Conservation (phyloP, 1,140 invertebrate genomes). For the Spodoptera frugiperda region DNA sequence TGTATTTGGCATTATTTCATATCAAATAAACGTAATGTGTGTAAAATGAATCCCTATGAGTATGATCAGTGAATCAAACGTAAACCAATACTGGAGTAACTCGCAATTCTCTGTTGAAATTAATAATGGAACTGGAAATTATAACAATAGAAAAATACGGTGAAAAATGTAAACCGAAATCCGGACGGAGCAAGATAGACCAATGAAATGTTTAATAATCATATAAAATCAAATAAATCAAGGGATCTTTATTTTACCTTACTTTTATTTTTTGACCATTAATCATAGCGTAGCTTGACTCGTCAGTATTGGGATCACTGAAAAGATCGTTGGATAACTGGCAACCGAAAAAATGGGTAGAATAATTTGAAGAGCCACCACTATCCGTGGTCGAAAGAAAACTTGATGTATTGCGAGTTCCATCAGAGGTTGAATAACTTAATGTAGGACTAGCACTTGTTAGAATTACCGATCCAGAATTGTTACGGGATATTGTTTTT, state of each 20-base stretch:
- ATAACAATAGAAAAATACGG: too few relatives aligned
- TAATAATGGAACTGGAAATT: neutral
- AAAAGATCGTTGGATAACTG: slow-evolving; percentile 12
- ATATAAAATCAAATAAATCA: too few relatives aligned
- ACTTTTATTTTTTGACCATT: neutral
- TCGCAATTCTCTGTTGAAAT: too few relatives aligned
- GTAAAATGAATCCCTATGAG: too few relatives aligned
- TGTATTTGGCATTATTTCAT: too few relatives aligned
- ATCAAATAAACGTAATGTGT: too few relatives aligned
- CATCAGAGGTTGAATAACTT: slow-evolving; percentile 44
- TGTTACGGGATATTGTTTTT: neutral
- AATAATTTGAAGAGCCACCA: slow-evolving; percentile 36
- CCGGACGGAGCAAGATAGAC: too few relatives aligned
- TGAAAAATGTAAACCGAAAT: too few relatives aligned
- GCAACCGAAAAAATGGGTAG: slow-evolving; percentile 44
- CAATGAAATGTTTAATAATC: too few relatives aligned
- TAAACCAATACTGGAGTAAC: too few relatives aligned
- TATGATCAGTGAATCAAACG: too few relatives aligned
- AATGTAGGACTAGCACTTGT: slow-evolving; percentile 57
- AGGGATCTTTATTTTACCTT: neutral
- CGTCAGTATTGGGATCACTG: slow-evolving; percentile 6
- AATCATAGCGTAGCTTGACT: too few relatives aligned
- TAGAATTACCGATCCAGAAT: slow-evolving; percentile 53
- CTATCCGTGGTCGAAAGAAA: slow-evolving; percentile 54
- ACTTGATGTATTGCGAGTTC: slow-evolving; percentile 48